Conservation (phyloP, 2,888 invertebrate species). For the Micropterix aruncella region DNA sequence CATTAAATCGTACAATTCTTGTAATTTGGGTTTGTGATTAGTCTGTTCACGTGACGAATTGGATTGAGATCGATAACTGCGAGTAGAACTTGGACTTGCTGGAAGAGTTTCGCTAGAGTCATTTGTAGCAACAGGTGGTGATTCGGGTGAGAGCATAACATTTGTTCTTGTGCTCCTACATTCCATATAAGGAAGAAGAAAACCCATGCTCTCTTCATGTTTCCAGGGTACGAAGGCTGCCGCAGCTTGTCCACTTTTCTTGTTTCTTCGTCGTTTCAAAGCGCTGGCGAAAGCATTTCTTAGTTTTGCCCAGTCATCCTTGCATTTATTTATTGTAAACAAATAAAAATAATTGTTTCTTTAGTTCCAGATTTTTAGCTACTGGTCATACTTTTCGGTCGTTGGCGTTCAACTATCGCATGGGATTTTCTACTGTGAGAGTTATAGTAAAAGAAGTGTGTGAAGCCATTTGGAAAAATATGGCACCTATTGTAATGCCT, state of each 20-base stretch:
- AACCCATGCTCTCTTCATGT: constrained; percentile 1
- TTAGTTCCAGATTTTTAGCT: too few species aligned
- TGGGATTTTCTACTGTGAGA: constrained; percentile 14
- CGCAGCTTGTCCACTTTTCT: constrained; percentile 4
- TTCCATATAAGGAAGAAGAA: constrained; percentile 2
- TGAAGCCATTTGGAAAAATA: too few species aligned
- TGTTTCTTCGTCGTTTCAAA: constrained; percentile 11
- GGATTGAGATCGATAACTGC: constrained; percentile 1
- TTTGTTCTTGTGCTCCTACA: constrained; percentile 2
- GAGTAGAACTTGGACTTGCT: too few species aligned
- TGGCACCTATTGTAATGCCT: constrained; percentile 14
- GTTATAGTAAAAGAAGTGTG: constrained; percentile 16
- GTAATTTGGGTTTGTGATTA: constrained; percentile 5
- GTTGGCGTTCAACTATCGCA: constrained; percentile 14
- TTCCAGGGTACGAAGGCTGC: constrained; percentile 1
- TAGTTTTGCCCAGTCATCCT: constrained; percentile 12
- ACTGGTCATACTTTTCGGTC: constrained; percentile 14
- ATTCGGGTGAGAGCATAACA: background rate
- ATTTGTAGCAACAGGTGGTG: too few species aligned
- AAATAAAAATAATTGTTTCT: too few species aligned
- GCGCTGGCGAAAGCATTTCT: constrained; percentile 12
- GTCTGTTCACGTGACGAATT: background rate
- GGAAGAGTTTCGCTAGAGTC: too few species aligned
- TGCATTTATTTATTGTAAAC: constrained; percentile 10
- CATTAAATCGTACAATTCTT: too few species aligned